A percentile compares a stretch with the other conserved stretches of the same genome.
These are phyloP conservation scores for Conus ventricosus DNA, from an alignment of 1,140 invertebrate genomes.

Conservation along the genomic window DNA sequence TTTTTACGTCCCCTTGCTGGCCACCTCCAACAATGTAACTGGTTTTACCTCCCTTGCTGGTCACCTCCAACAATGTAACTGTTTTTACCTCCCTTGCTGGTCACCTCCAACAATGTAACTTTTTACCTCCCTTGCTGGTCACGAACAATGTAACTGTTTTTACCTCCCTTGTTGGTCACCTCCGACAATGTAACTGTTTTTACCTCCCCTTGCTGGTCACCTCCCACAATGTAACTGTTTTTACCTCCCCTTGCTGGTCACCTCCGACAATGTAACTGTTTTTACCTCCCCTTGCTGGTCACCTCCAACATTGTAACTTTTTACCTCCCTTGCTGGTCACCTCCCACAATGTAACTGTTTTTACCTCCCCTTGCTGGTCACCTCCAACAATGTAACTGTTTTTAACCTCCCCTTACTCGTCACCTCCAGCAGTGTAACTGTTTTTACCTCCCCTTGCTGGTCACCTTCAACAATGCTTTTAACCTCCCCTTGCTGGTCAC, in stretches of 20 bases:
- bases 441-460: slow-evolving; percentile 78
- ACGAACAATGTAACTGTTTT: no score
- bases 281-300: no score
- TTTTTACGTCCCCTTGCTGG: neutral
- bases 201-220: slow-evolving; percentile 78
- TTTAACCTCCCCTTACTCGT: no score
- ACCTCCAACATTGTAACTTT: neutral
- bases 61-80: neutral
- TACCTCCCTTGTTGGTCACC: no score
- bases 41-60: no score
- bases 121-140: neutral
- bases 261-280: neutral
- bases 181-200: neutral
- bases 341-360: no score
- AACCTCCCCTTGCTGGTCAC: no score
- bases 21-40: no score
- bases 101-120: slow-evolving; percentile 91
- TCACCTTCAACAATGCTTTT: no score
- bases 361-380: no score
- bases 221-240: no score
- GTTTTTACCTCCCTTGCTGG: slow-evolving; percentile 78
- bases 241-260: no score
- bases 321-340: slow-evolving; percentile 78
- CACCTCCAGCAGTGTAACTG: neutral
- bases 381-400: neutral